These are phyloP conservation scores for Phyllotreta striolata DNA, from an alignment of 2,888 invertebrate genomes.

Conservation along the genomic window DNA sequence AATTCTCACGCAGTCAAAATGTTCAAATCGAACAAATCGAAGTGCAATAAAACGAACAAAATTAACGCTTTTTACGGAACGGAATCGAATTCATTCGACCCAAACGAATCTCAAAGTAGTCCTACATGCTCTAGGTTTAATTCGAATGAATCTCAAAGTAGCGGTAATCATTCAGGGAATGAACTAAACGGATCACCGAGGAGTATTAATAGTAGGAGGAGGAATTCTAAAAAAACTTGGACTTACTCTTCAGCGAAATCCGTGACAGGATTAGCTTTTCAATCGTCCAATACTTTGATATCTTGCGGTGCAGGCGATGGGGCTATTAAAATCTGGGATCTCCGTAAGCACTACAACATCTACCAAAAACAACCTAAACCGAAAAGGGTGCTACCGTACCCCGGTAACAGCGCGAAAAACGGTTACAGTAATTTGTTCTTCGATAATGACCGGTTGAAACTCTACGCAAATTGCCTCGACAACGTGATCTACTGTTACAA, in stretches of 20 bases:
- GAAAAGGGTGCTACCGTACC: constrained; percentile 76
- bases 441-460: constrained; percentile 71
- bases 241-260: constrained; percentile 67
- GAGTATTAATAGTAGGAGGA: too few species aligned
- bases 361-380: constrained; percentile 76
- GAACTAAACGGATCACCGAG: too few species aligned
- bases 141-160: too few species aligned
- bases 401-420: constrained; percentile 73
- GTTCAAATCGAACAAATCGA: constrained; percentile 59
- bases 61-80: too few species aligned
- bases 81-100: too few species aligned
- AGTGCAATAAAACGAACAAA: too few species aligned
- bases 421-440: constrained; percentile 82
- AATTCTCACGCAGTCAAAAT: constrained; percentile 67
- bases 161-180: too few species aligned
- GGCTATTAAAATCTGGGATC: constrained; percentile 79
- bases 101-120: too few species aligned
- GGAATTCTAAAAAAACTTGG: too few species aligned
- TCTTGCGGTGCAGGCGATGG: constrained; percentile 91
- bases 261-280: constrained; percentile 85
- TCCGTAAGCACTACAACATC: constrained; percentile 79
- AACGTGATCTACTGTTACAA: constrained; percentile 87
- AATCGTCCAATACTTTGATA: constrained; percentile 78
- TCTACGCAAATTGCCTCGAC: constrained; percentile 90
- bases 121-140: too few species aligned